phyloP scores from a whole-genome alignment of 2,888 invertebrate genomes.

The Miltochrista miniata region DNA sequence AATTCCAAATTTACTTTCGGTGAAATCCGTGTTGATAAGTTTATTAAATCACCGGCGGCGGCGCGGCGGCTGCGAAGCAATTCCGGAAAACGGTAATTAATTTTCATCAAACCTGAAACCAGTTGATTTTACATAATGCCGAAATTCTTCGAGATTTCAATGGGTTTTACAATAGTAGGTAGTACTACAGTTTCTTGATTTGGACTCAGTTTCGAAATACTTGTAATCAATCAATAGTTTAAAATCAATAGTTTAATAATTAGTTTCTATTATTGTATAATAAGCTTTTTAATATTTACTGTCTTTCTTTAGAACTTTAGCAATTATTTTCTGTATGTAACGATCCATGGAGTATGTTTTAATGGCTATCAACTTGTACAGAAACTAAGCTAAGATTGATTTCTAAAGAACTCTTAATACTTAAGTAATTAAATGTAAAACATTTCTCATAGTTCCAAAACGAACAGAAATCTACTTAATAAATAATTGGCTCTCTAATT shows the following conservation, averaged over 20 bases:
- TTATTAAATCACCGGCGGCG: slow-evolving; percentile 43
- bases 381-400: not conserved
- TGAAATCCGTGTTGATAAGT: slow-evolving; percentile 46
- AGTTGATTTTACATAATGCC: slow-evolving; percentile 38
- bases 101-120: slow-evolving; percentile 49
- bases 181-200: slow-evolving; percentile 12
- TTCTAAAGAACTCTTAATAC: no score
- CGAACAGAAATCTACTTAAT: no score
- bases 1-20: slow-evolving; percentile 29
- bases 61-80: slow-evolving; percentile 41
- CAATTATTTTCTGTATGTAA: not conserved
- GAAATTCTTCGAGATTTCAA: slow-evolving; percentile 25
- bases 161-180: slow-evolving; percentile 22
- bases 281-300: slow-evolving; percentile 8
- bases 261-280: slow-evolving; percentile 16
- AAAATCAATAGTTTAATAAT: slow-evolving; percentile 17
- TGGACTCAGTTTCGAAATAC: slow-evolving; percentile 7
- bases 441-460: no score
- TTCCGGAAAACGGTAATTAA: slow-evolving; percentile 52
- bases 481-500: no score
- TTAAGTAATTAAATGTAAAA: no score
- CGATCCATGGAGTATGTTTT: not conserved
- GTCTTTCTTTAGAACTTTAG: not conserved
- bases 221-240: slow-evolving; percentile 17
- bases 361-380: not conserved